These are phyloP conservation scores for Aplochiton taeniatus DNA, from an alignment of 2,797 vertebrate species.

Conservation along the genomic window DNA sequence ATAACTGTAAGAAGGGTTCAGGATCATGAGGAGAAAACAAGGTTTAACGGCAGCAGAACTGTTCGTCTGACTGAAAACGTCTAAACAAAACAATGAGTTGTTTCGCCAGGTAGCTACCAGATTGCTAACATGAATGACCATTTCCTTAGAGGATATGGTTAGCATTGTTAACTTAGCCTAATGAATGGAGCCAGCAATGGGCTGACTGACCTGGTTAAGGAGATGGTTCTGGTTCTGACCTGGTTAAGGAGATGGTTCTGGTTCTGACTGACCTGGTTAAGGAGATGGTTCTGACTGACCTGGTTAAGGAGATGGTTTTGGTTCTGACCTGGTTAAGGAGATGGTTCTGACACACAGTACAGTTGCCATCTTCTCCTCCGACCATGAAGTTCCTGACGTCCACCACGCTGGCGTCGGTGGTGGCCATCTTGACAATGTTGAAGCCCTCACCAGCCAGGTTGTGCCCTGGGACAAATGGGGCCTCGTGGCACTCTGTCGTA, in stretches of 20 bases:
- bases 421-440: constrained; percentile 42
- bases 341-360: constrained; percentile 49
- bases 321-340: constrained; percentile 1
- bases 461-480: constrained; percentile 49
- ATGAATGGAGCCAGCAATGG: too few relatives aligned
- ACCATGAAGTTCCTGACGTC: constrained; percentile 36
- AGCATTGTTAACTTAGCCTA: too few relatives aligned
- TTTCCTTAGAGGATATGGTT: too few relatives aligned
- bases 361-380: constrained; percentile 42
- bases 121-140: too few relatives aligned
- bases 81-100: too few relatives aligned
- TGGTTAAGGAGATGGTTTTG: constrained; percentile 28
- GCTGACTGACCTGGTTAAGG: constrained; percentile 39
- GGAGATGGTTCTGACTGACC: constrained; percentile 36
- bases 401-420: constrained; percentile 45
- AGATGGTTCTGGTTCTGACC: background rate
- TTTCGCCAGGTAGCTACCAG: too few relatives aligned
- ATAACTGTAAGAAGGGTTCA: too few relatives aligned
- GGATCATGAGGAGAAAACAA: too few relatives aligned
- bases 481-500: constrained; percentile 30
- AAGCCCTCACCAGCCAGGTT: constrained; percentile 57
- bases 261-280: constrained; percentile 40
- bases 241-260: constrained; percentile 31
- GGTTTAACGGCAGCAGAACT: too few relatives aligned
- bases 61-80: too few relatives aligned